phyloP scores from a whole-genome alignment of 2,888 invertebrate genomes.

The Iphiclides podalirius region DNA sequence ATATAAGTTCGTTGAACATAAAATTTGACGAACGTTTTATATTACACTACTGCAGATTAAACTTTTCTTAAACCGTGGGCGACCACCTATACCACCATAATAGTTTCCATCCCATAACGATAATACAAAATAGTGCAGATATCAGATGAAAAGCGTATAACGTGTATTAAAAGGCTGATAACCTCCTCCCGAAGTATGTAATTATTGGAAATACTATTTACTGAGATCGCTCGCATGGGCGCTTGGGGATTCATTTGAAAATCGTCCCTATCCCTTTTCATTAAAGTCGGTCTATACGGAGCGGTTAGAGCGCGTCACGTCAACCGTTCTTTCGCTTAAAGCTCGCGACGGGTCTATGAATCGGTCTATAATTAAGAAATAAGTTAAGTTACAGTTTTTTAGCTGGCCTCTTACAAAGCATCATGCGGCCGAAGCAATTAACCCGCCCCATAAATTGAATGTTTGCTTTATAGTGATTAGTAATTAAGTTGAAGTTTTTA shows the following conservation, averaged over 20 bases:
- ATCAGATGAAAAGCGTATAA: conserved; percentile 58
- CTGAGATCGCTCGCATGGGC: conserved; percentile 46
- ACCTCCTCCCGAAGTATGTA: conserved; percentile 72
- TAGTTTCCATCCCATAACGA: conserved; percentile 7
- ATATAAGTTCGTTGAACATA: no score
- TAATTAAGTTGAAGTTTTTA: conserved; percentile 74
- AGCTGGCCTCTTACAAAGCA: conserved; percentile 71
- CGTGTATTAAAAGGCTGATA: conserved; percentile 72
- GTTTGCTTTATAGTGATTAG: conserved; percentile 80
- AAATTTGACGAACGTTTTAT: no score
- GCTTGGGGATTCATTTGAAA: conserved; percentile 33
- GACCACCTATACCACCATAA: conserved; percentile 6
- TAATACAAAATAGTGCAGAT: conserved; percentile 38
- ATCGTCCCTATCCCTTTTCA: conserved; percentile 35
- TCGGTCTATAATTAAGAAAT: conserved; percentile 80
- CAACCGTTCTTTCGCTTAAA: no score
- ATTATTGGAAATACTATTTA: conserved; percentile 74
- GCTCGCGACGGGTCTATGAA: conserved; percentile 70
- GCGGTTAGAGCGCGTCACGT: conserved; percentile 42
- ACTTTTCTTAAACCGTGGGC: conserved; percentile 15
- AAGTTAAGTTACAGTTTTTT: conserved; percentile 78
- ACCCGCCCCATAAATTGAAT: conserved; percentile 79
- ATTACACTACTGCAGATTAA: no score
- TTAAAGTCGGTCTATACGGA: conserved; percentile 38
- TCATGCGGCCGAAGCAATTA: conserved; percentile 73